Evolutionary conservation across 2,797 vertebrate species (phyloP).

Genomic region (Aselliscus stoliczkanus): DNA sequence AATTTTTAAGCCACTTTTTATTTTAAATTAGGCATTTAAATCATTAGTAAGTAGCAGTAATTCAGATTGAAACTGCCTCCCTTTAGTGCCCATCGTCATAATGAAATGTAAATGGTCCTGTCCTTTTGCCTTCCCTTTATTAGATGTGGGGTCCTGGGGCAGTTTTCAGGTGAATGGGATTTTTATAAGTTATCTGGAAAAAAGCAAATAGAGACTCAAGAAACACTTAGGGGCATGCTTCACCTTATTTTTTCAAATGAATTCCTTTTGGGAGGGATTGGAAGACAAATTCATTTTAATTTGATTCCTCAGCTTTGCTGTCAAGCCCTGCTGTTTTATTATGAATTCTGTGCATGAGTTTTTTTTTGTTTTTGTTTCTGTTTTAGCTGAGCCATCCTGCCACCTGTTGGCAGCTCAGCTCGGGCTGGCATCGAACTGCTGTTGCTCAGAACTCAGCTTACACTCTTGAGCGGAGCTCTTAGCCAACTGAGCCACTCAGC

Average conservation of each 20-base stretch:
- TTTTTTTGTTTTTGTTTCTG: too few species aligned
- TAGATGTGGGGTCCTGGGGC: not conserved
- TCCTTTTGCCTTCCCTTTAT: not conserved
- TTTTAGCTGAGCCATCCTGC: too few species aligned
- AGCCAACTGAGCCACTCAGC: too few species aligned
- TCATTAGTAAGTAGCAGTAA: slow-evolving; percentile 46
- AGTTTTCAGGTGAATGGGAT: not conserved
- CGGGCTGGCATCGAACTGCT: too few species aligned
- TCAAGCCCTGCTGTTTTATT: not conserved
- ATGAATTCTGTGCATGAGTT: not conserved
- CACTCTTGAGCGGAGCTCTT: too few species aligned
- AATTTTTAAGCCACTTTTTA: slow-evolving; percentile 68
- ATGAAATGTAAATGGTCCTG: not conserved
- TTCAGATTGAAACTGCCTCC: not conserved
- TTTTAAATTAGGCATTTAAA: slow-evolving; percentile 43
- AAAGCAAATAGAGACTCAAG: not conserved
- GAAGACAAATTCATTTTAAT: not conserved
- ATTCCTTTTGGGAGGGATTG: not conserved
- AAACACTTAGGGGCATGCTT: not conserved
- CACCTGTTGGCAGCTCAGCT: too few species aligned
- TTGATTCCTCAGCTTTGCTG: not conserved
- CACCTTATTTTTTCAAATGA: slow-evolving; percentile 7
- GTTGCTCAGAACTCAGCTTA: too few species aligned
- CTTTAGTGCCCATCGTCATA: slow-evolving; percentile 1
- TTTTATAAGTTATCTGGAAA: not conserved